Evolutionary conservation across 2,797 vertebrate genomes (phyloP).

Genomic region (Margarornis squamiger): DNA sequence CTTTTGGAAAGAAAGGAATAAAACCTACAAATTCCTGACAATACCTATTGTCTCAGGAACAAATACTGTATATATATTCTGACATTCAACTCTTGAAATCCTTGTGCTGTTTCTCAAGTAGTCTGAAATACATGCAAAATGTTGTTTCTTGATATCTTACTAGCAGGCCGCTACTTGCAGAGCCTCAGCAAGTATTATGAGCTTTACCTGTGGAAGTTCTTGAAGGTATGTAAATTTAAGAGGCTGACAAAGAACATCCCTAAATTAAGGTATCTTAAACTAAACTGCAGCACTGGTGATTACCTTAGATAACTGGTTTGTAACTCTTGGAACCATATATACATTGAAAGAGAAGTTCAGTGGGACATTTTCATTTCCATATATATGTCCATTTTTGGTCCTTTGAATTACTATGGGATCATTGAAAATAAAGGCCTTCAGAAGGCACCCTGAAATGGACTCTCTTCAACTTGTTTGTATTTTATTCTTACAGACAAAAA

Average conservation of each 20-base stretch:
- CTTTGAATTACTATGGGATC: neutral
- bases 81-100: neutral
- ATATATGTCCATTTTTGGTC: neutral
- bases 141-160: neutral
- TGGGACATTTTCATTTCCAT: neutral
- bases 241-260: neutral
- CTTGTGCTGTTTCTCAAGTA: neutral
- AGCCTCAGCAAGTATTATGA: neutral
- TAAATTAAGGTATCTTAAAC: neutral
- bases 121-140: neutral
- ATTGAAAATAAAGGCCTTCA: neutral
- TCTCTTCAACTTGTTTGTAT: neutral
- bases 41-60: neutral
- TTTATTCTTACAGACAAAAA: neutral
- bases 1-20: neutral
- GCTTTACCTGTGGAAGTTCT: neutral
- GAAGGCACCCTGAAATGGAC: neutral
- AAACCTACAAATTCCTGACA: neutral
- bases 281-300: neutral
- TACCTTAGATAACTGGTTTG: neutral
- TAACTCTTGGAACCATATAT: neutral
- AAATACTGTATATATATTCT: neutral
- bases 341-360: neutral
- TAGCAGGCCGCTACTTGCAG: neutral
- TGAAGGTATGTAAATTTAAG: neutral